Percentiles rank a stretch among this genome's conserved stretches.
Evolutionary conservation across 2,888 invertebrate genomes (phyloP).

Genomic region (Hemistola chrysoprasaria): DNA sequence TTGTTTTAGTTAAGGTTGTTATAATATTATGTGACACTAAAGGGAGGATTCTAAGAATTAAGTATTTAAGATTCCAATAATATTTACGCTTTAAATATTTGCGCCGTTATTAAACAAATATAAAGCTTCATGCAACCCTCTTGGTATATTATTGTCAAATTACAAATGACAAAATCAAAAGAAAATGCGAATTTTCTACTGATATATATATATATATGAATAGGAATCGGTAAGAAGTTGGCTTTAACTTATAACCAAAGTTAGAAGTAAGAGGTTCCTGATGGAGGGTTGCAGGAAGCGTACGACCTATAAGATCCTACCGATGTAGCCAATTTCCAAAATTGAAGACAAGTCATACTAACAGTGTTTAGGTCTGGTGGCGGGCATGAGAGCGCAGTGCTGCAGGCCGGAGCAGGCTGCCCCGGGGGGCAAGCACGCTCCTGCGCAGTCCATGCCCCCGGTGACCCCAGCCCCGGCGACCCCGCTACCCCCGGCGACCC

Average conservation of each 20-base stretch:
- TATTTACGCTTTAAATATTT: neutral
- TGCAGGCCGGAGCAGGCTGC: constrained; percentile 69
- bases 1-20: too few relatives aligned
- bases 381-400: constrained; percentile 89
- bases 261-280: neutral
- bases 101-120: too few relatives aligned
- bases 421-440: constrained; percentile 64
- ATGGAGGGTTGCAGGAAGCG: constrained; percentile 1
- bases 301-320: neutral
- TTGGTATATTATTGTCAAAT: too few relatives aligned
- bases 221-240: too few relatives aligned
- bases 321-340: neutral
- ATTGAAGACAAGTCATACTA: constrained; percentile 80
- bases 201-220: too few relatives aligned
- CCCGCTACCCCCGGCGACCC: constrained; percentile 71
- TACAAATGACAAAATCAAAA: too few relatives aligned
- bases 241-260: too few relatives aligned
- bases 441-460: constrained; percentile 48
- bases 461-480: constrained; percentile 54
- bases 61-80: constrained; percentile 1
- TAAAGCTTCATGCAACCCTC: constrained; percentile 5
- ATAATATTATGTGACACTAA: too few relatives aligned
- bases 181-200: too few relatives aligned
- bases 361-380: constrained; percentile 86
- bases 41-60: too few relatives aligned